A percentile compares a stretch with the other conserved stretches of the same genome.
These are phyloP conservation scores for Canis aureus DNA, from an alignment of 2,113 vertebrate genomes.

Conservation along the genomic window DNA sequence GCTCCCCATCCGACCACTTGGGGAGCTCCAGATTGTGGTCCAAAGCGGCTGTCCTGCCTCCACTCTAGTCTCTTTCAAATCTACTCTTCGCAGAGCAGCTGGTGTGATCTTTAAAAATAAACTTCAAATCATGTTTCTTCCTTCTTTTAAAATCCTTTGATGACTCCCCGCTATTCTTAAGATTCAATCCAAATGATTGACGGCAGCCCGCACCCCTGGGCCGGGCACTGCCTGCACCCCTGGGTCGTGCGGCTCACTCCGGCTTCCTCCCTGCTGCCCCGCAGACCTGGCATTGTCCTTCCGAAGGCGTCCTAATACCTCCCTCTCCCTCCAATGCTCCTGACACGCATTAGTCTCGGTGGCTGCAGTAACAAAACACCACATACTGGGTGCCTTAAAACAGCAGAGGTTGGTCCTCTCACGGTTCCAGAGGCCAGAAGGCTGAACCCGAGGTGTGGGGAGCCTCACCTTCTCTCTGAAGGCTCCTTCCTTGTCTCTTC, in stretches of 20 bases:
- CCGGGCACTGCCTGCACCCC: neutral
- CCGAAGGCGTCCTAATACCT: accelerated
- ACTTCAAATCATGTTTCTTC: neutral
- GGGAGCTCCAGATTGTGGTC: neutral
- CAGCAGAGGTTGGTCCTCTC: neutral
- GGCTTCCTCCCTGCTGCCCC: neutral
- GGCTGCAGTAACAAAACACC: neutral
- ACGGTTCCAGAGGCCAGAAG: neutral
- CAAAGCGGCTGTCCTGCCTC: neutral
- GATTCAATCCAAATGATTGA: neutral
- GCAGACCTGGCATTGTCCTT: too few species aligned
- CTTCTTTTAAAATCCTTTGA: neutral
- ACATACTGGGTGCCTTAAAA: too few species aligned
- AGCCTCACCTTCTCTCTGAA: neutral
- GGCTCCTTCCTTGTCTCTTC: neutral
- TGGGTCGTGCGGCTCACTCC: accelerated
- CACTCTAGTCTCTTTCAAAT: neutral
- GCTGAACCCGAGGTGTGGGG: neutral
- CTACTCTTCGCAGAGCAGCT: neutral
- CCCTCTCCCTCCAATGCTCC: neutral
- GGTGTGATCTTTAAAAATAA: neutral
- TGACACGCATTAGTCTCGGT: neutral
- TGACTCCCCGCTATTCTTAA: neutral
- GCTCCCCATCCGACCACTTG: neutral
- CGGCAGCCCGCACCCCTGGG: too few species aligned